Base-by-base conservation (phyloP, 1,140 invertebrate genomes). In the Trypoxylus dichotomus region DNA sequence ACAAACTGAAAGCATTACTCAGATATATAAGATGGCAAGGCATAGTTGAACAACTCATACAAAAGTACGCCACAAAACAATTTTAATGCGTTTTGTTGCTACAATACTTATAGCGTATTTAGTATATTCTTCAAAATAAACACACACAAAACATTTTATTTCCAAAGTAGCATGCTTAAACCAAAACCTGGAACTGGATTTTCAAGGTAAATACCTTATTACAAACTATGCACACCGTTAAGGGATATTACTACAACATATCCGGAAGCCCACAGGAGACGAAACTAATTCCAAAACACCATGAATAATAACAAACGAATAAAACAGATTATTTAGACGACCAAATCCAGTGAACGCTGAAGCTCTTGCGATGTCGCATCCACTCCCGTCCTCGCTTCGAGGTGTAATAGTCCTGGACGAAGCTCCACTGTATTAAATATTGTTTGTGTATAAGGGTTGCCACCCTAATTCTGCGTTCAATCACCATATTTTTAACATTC, bases 401-500 rank as follows among this genome's bases (percentile, higher is more conserved):
- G 60, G 21, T 24, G 27, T 68, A 68, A 68, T 68, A 68, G 60
- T 11, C 25, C 60, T 27, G 21, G 24, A 27, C 24, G 60, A 29
- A 68, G 24, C 60, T 24, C 60, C 10, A 68, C 19, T 13, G 60
- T 29, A 68, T 68, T 68, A 68, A 68, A 68, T 68, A 68, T 68
- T 68, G 60, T 68, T 68, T 68, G 60, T 27, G 60, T 29, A 24
- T 68, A 68, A 68, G 60, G 60, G 60, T 68, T 68, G 60, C 60
- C 60, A 68, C 60, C 60, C 60, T 68, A 68, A 68, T 68, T 68
- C 60, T 8, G 60, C 60, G 24, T 68, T 68, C 60, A 68, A 68
- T 68, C 60, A 68, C 60, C 60, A 68, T 68, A 68, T 68, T 68
- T 68, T 68, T 68, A 68, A 68, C 60, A 68, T 68, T 68, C 60